Base-by-base conservation (phyloP, 2,113 vertebrate genomes). In the Neolamprologus falcicula region DNA sequence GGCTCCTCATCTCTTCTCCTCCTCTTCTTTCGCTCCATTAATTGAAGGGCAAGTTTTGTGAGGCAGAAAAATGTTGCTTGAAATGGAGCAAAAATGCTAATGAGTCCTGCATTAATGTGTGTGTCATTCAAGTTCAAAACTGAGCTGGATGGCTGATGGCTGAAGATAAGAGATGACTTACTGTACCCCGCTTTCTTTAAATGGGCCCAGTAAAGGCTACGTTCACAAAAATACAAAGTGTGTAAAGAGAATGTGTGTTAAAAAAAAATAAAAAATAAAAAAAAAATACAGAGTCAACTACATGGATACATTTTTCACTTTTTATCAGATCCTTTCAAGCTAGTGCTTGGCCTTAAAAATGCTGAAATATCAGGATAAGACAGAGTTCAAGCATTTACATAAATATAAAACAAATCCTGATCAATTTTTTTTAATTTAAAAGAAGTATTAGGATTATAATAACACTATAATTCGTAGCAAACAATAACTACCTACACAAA, bases 41-140 rank as follows among this genome's bases (percentile, higher is more conserved):
- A 91, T 55, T 90, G 82, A 92, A 93, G 59, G 81, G 83, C 71
- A 59, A 86, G 90, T 88, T 66, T 91, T 91, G 78, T 87, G 89
- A 93, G 86, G 92, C 93, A 93, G 83, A 94, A 93, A 88, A 91
- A 92, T 88, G 78, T 79, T n/a, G 33, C 86, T 91, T 89, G 91
- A 94, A 94, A 94, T 91, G 59, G 91, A 89, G 89, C 78, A 89
- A 92, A 78, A 94, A 92, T 86, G 87, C 85, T 92, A 92, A 92
- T 90, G 88, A 90, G 87, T 88, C 81, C 89, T 80, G 37, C 76
- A 86, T 87, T 89, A 91, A 83, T 88, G 71, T 55, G 81, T 66
- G 71, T 90, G 91, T 82, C 63, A 86, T 87, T 94, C 33, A 80
- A 68, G 79, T 88, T 87, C 55, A 88, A 86, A 92, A 89, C 33